Base-by-base conservation (phyloP, 1,140 invertebrate species). In the Procambarus clarkii region DNA sequence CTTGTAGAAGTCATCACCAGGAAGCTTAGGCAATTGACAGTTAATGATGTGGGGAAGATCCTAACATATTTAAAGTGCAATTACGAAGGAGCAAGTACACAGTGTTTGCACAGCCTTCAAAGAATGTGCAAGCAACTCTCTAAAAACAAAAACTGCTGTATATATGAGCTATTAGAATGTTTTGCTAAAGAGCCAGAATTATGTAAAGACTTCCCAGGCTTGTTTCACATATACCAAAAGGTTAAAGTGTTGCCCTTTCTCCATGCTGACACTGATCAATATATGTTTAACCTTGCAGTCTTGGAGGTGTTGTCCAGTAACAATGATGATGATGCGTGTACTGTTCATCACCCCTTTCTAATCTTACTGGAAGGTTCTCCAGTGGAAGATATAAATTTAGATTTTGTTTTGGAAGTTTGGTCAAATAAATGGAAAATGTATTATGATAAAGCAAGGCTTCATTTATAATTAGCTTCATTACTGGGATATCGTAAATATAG, bases 281-380 rank as follows among this genome's bases (percentile, higher is more conserved):
- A 74, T 11, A 74, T 74, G 69, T 74, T 74, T 34, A 74, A 74
- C 24, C n/a, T 74, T 24, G 69, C 69, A 34, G 69, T 74, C 69
- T 74, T 34, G 34, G 69, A 74, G 69, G 34, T 74, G 69, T 11
- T 74, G 4, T 9, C 21, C 24, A 34, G 2, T 74, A 24, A 34
- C 7, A 74, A 2, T 34, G 8, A 8, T n/a, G n/a, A n/a, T 5
- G 69, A 34, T 2, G 11, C 5, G 8, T 69, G 18, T 69, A 24
- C 34, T n/a, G 13, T 21, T 1, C 1, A 4, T 74, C n/a, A n/a
- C 24, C n/a, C 34, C 2, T 74, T 18, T 69, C 15, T 69, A 69
- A 74, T 74, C 11, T 0, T 34, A 34, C 69, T 74, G 69, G 69
- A 74, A 34, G 69, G 69, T 34, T n/a, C 69, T 74, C 69, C 69